Percentiles rank a stretch among this genome's conserved stretches.
These are phyloP conservation scores for Varanus komodoensis DNA, from an alignment of 2,113 vertebrate genomes.

Conservation along the genomic window DNA sequence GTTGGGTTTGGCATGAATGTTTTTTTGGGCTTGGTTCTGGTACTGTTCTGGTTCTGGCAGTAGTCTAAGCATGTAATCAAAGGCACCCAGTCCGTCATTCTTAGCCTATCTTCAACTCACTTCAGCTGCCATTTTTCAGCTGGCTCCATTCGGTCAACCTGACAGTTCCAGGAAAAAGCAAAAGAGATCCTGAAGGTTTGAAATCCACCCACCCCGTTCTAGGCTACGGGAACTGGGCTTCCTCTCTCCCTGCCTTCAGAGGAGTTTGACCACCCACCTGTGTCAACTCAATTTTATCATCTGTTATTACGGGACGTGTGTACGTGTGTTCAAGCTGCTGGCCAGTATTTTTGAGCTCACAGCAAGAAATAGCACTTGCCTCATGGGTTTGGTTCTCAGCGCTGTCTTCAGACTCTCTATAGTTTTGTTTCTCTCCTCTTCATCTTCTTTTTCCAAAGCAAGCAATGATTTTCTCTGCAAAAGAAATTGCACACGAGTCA, in stretches of 20 bases:
- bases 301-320: too few species aligned
- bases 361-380: constrained; percentile 75
- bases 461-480: constrained; percentile 93
- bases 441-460: constrained; percentile 95
- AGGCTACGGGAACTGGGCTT: background rate
- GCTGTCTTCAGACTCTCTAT: constrained; percentile 98
- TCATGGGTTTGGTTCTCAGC: constrained; percentile 97
- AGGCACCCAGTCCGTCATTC: too few species aligned
- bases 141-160: too few species aligned
- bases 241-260: background rate
- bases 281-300: background rate
- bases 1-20: too few species aligned
- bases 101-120: too few species aligned
- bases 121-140: too few species aligned
- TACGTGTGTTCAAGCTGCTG: background rate
- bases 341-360: background rate
- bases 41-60: too few species aligned
- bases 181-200: too few species aligned
- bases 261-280: background rate
- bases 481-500: background rate
- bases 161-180: too few species aligned
- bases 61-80: too few species aligned
- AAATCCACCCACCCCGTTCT: too few species aligned
- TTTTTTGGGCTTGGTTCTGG: too few species aligned
- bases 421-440: constrained; percentile 97